Evolutionary conservation across 1,140 invertebrate species (phyloP).

Genomic region (Drosophila persimilis): DNA sequence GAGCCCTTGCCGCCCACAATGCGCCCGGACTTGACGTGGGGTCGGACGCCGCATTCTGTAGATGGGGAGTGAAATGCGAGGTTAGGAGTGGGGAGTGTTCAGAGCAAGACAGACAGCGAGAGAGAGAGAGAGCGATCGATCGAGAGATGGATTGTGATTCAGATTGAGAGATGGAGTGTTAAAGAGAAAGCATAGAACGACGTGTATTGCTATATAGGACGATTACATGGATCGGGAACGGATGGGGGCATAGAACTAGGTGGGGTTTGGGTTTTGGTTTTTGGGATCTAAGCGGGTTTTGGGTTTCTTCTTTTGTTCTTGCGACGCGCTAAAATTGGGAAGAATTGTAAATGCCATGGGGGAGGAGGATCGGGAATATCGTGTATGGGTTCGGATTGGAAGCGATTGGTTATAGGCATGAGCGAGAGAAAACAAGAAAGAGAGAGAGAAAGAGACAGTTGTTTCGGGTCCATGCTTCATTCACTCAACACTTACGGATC

Average conservation of each 20-base stretch:
- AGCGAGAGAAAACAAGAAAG: slow-evolving; percentile 57
- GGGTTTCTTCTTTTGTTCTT: slow-evolving; percentile 51
- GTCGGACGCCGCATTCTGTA: slow-evolving; percentile 94
- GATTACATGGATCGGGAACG: slow-evolving; percentile 18
- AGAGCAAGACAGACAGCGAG: slow-evolving; percentile 42
- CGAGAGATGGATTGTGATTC: slow-evolving; percentile 29
- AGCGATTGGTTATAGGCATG: slow-evolving; percentile 45
- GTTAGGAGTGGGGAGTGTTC: slow-evolving; percentile 83
- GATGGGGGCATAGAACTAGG: slow-evolving; percentile 32
- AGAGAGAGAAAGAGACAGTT: slow-evolving; percentile 73
- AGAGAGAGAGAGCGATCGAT: not conserved
- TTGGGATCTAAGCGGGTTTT: slow-evolving; percentile 19
- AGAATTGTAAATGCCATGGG: slow-evolving; percentile 25
- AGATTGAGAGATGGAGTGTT: too few relatives aligned
- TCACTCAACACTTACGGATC: slow-evolving; percentile 85
- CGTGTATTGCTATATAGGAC: slow-evolving; percentile 31
- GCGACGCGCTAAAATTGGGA: slow-evolving; percentile 58
- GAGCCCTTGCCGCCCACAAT: slow-evolving; percentile 95
- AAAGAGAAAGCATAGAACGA: slow-evolving; percentile 38
- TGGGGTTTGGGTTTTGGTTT: slow-evolving; percentile 12
- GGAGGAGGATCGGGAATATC: not conserved
- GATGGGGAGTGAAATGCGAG: slow-evolving; percentile 83
- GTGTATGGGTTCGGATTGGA: slow-evolving; percentile 20
- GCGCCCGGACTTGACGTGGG: slow-evolving; percentile 90
- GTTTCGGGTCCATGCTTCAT: slow-evolving; percentile 70